Evolutionary conservation across 1,140 invertebrate genomes (phyloP), one percentile per base, ranked within the genome.

Genomic region (Drosophila lacertosa): DNA sequence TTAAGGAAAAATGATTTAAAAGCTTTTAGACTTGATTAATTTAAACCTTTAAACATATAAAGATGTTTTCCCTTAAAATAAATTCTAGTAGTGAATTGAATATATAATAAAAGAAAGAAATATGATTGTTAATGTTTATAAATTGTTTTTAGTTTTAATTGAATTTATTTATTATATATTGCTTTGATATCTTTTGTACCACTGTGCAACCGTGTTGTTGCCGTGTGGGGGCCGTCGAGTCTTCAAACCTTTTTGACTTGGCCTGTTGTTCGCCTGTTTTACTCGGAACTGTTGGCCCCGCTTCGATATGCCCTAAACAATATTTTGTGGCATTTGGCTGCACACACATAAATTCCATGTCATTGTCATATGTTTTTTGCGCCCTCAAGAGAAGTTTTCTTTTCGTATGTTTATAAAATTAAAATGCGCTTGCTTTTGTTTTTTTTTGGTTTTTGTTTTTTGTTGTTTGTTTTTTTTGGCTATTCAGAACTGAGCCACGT

Each of bases 281-380:
- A 66, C 63, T 57, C 24, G 63, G 63, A 66, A 77, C 57, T 59
- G 33, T 26, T 24, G 35, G 35, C 53, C 42, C 37, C 57, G 57
- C 48, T 69, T 78, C 75, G 58, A 64, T 78, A 74, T 70, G 73
- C 58, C 64, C 62, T 65, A 78, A 75, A 78, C 42, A 47, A 72
- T 83, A 83, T 75, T 76, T 80, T 79, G 48, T 59, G 18, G 39
- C 58, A 33, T 74, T 74, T 64, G 45, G 59, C 10, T 72, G 55
- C 62, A 75, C 68, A 75, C 62, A 75, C 68, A 75, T 75, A 72
- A 75, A 75, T 75, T 75, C 55, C 62, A 53, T 33, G 44, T 62
- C 68, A 75, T 75, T 75, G 73, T 75, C 69, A 71, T 71, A 71
- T 66, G 35, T 71, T 44, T 39, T 59, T 40, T 33, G n/a, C 57